Evolutionary conservation across 2,113 vertebrate species (phyloP).

Genomic region (Ptilorrhoa leucosticta): DNA sequence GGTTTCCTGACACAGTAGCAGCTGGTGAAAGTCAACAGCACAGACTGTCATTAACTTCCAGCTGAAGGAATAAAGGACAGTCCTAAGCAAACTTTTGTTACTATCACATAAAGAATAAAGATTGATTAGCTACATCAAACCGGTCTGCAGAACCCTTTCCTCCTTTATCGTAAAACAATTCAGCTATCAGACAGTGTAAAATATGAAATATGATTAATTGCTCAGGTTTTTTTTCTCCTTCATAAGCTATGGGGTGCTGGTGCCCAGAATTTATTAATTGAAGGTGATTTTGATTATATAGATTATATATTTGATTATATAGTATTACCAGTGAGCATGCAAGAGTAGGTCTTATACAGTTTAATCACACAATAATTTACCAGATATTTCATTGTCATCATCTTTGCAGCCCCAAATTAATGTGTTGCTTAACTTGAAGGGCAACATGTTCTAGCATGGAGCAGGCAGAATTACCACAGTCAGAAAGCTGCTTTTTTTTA

Average conservation of each 20-base stretch:
- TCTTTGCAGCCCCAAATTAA: background rate
- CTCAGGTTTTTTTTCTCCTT: background rate
- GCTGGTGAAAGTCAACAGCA: background rate
- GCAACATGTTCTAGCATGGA: background rate
- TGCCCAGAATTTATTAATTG: background rate
- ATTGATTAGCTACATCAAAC: background rate
- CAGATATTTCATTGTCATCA: background rate
- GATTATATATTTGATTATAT: background rate
- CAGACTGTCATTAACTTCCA: background rate
- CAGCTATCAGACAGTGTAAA: background rate
- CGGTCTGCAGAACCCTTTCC: background rate
- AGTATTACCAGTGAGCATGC: background rate
- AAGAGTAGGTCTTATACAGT: background rate
- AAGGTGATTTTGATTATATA: slow-evolving; percentile 2
- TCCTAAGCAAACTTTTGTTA: background rate
- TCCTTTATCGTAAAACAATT: background rate
- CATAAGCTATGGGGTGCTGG: background rate
- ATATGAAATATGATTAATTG: slow-evolving; percentile 31
- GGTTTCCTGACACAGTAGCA: background rate
- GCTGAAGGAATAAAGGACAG: background rate
- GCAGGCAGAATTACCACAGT: background rate
- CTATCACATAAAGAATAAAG: slow-evolving; percentile 17
- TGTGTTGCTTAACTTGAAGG: background rate
- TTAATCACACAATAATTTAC: background rate
- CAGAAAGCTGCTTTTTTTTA: background rate